Evolutionary conservation across 2,113 vertebrate species (phyloP), one percentile per base, ranked within the genome.

Genomic region (Podiceps cristatus): DNA sequence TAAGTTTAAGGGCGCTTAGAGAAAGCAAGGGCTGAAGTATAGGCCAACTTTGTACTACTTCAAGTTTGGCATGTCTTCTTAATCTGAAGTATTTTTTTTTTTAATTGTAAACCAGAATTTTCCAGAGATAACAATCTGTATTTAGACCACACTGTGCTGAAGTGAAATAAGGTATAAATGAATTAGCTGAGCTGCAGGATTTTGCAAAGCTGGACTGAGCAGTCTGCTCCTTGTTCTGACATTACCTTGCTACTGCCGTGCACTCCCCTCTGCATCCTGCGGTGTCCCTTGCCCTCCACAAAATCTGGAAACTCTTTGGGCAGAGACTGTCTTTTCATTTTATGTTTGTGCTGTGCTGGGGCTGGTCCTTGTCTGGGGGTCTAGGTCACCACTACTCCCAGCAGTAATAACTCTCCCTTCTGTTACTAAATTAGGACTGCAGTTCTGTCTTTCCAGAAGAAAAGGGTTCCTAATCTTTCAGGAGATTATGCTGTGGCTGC

Each of bases 391-490:
- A 49, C 50, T 49, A 44, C 62, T 78, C 25, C 7, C 23, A 85
- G 60, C 44, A 63, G 49, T 53, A 85, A 37, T 89, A 94, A 75
- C 62, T 79, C 59, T 90, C 40, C 14, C 53, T 95, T 37, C 31
- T 85, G 87, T 88, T 94, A 42, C 87, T 94, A 94, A 90, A 88
- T 91, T 85, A 69, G 74, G 69, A 85, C 14, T 75, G 73, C 37
- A 78, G 40, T 52, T 85, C 60, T 82, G 94, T 96, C 87, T 75
- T 96, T 95, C 87, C 90, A 91, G 53, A 71, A 85, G 58, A 72
- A 77, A 90, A 79, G 49, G n/a, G 77, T 82, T 96, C 60, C 73
- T 94, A 56, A 91, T 88, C 80, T 85, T 95, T 73, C 66, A 72
- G 53, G 49, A 93, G 87, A 91, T 91, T 85, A 64, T 53, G 5